Evolutionary conservation across 2,113 vertebrate species (phyloP).

Genomic region (Morone chrysops): DNA sequence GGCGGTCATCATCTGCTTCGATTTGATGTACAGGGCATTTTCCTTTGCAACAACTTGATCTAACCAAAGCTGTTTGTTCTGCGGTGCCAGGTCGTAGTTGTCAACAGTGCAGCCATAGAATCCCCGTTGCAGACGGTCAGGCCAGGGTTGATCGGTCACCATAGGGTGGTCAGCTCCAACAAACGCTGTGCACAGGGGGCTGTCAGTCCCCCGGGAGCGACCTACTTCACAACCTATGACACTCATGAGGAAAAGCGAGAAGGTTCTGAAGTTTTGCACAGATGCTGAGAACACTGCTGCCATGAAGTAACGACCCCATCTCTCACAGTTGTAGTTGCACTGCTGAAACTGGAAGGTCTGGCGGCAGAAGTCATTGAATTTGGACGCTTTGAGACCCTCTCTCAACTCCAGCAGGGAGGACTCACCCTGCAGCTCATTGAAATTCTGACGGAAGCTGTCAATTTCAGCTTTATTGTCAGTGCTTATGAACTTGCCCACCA

Average conservation of each 20-base stretch:
- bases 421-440: conserved; percentile 28
- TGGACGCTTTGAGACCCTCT: conserved; percentile 62
- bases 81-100: conserved; percentile 49
- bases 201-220: conserved; percentile 41
- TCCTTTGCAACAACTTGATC: conserved; percentile 76
- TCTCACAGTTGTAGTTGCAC: conserved; percentile 73
- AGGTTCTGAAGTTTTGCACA: conserved; percentile 74
- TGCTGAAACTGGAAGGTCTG: conserved; percentile 74
- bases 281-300: conserved; percentile 75
- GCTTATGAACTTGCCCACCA: conserved; percentile 69
- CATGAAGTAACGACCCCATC: conserved; percentile 79
- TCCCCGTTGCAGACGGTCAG: conserved; percentile 38
- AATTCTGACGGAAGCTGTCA: conserved; percentile 47
- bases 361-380: conserved; percentile 75
- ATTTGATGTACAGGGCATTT: conserved; percentile 65
- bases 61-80: conserved; percentile 66
- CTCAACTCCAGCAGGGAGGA: conserved; percentile 63
- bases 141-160: conserved; percentile 57
- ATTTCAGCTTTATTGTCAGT: conserved; percentile 23
- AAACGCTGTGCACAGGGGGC: conserved; percentile 69
- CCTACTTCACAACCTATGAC: conserved; percentile 77
- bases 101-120: conserved; percentile 73
- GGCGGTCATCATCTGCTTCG: conserved; percentile 67
- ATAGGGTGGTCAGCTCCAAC: conserved; percentile 74
- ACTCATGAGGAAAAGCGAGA: conserved; percentile 79